These are phyloP conservation scores for Neoitamus cyanurus DNA, from an alignment of 2,888 invertebrate genomes.

Conservation along the genomic window DNA sequence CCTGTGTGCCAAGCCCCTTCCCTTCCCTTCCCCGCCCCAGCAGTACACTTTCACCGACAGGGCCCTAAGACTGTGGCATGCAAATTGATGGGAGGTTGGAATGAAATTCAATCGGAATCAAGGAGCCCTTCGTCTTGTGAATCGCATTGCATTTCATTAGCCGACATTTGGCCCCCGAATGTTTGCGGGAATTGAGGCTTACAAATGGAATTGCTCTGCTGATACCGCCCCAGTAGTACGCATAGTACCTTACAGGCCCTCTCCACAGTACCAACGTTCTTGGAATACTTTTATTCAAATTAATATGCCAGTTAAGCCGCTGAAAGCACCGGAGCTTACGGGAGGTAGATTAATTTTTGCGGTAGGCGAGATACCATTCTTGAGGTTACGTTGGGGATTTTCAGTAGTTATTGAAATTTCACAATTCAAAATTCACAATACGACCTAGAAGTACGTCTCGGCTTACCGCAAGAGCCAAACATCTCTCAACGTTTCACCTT, in stretches of 20 bases:
- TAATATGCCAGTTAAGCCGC: background rate
- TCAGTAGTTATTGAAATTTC: conserved; percentile 1
- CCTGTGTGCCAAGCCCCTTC: background rate
- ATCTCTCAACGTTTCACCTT: background rate
- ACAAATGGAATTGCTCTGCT: conserved; percentile 12
- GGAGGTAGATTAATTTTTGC: background rate
- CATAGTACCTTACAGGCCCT: background rate
- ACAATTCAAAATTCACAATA: background rate
- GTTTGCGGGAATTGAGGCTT: background rate
- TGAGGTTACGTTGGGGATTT: background rate
- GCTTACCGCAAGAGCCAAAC: background rate
- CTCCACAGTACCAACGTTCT: background rate
- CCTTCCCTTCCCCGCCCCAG: background rate
- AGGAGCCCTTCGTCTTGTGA: background rate
- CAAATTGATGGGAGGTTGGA: conserved; percentile 25
- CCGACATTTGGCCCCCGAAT: conserved; percentile 23
- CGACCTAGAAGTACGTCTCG: background rate
- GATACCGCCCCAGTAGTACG: background rate
- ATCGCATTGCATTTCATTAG: conserved; percentile 35
- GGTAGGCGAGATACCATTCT: background rate
- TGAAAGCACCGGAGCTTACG: background rate
- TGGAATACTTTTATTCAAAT: conserved; percentile 10
- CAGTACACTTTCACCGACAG: background rate
- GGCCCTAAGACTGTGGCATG: background rate
- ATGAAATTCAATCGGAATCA: conserved; percentile 44